Base-by-base conservation (phyloP, 2,888 invertebrate genomes). In the Drosophila mimetica region DNA sequence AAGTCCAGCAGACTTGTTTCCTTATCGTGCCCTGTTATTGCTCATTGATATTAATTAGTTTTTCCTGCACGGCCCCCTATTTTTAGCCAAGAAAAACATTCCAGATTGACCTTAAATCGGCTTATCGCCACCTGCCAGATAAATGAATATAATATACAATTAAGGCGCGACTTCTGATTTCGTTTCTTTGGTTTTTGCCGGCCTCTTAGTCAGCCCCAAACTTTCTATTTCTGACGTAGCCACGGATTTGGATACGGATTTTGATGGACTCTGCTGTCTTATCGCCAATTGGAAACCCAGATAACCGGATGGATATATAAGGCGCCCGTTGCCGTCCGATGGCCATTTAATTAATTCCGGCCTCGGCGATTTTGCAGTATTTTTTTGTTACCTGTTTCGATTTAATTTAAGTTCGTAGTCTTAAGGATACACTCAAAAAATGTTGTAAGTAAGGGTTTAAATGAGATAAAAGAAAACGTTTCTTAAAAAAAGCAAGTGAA, bases 131-230 rank as follows among this genome's bases (percentile, higher is more conserved):
- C 42, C 67, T 42, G 67, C 20, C 25, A 18, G 47, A 61, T 63
- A 50, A 34, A 11, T 13, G n/a, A 30, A 16, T 46, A 28, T 9
- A 14, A n/a, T 41, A 66, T 51, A 60, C 69, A 79, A 66, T 75
- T 70, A 75, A 77, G 59, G 30, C 60, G 41, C 41, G 11, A 41
- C 20, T 42, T 41, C 47, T 48, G 6, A 59, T 53, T 53, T 39
- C 30, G 44, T 47, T 59, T 66, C 44, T 55, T 80, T 86, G 65
- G 77, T 79, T 61, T 67, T 32, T 41, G 37, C 46, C 53, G 55
- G 30, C 53, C 46, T 60, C 55, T 82, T 75, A 66, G 79, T 82
- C 86, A 82, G 66, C 34, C 34, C 58, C 14, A 46, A 57, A 73
- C 65, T 64, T 63, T 67, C 59, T 54, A 69, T 61, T 65, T 65